Percentiles rank a stretch among this genome's conserved stretches.
These are phyloP conservation scores for Temnothorax longispinosus DNA, from an alignment of 1,140 invertebrate species.

Conservation along the genomic window DNA sequence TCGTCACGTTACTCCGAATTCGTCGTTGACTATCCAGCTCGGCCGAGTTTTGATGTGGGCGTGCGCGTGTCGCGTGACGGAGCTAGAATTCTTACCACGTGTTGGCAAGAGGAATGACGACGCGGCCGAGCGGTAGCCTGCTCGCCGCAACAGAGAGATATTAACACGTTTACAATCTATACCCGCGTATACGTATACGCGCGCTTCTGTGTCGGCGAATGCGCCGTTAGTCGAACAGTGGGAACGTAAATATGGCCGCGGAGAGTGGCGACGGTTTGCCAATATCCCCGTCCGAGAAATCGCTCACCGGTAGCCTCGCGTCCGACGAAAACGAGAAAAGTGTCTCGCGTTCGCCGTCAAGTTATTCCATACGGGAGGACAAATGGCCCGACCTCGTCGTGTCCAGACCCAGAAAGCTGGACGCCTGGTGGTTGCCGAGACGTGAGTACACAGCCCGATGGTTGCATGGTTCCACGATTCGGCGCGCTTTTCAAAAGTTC, in stretches of 20 bases:
- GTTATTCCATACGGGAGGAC: constrained; percentile 86
- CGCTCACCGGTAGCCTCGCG: constrained; percentile 81
- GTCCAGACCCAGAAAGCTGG: constrained; percentile 84
- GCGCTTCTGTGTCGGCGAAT: constrained; percentile 10
- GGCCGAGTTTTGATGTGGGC: neutral
- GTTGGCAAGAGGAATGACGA: constrained; percentile 24
- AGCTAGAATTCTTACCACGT: constrained; percentile 30
- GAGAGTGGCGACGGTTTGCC: constrained; percentile 86
- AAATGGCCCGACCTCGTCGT: constrained; percentile 86
- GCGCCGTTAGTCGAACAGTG: constrained; percentile 64
- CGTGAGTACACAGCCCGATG: constrained; percentile 79
- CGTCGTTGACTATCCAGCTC: neutral
- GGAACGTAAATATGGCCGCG: constrained; percentile 85
- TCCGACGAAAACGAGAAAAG: constrained; percentile 84
- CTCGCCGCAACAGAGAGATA: neutral
- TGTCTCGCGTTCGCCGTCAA: constrained; percentile 85
- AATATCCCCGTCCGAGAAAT: constrained; percentile 85
- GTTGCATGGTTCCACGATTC: constrained; percentile 55
- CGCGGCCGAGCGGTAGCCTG: neutral
- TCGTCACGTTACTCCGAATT: neutral
- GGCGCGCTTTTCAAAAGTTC: constrained; percentile 63
- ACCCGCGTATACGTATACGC: neutral
- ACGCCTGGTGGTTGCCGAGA: constrained; percentile 84
- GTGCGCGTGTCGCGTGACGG: neutral
- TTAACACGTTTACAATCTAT: neutral